Percentiles rank a stretch among this genome's conserved stretches.
phyloP scores from a whole-genome alignment of 2,113 vertebrate species.

The Tragelaphus scriptus region DNA sequence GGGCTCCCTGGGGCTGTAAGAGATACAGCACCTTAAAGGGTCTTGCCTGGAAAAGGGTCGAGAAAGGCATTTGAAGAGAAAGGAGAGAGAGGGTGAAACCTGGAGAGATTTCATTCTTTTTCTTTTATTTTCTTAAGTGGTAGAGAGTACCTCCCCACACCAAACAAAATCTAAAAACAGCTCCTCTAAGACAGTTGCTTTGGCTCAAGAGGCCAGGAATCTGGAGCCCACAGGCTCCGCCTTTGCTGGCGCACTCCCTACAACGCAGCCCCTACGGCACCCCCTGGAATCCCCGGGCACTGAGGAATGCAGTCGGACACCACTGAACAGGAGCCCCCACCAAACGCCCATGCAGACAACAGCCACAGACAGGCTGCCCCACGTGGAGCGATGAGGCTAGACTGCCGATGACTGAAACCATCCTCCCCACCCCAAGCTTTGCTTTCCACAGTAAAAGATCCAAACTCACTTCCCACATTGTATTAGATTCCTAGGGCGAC shows the following conservation, averaged over 20 bases:
- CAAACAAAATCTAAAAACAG: neutral
- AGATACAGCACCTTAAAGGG: neutral
- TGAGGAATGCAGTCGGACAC: neutral
- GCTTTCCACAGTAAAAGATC: neutral
- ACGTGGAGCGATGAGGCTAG: neutral
- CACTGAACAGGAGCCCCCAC: neutral
- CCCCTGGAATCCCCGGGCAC: neutral
- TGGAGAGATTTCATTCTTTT: neutral
- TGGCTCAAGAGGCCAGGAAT: neutral
- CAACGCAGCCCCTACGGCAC: accelerated
- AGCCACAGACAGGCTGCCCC: neutral
- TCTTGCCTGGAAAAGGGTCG: neutral
- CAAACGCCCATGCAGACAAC: accelerated
- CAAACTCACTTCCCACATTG: neutral
- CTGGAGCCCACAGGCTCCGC: accelerated
- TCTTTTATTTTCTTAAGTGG: neutral
- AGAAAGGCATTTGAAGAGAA: neutral
- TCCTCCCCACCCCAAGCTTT: neutral
- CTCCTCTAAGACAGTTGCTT: neutral
- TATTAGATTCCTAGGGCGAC: neutral
- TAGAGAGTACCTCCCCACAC: neutral
- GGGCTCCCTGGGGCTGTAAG: neutral
- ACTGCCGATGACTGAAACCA: neutral
- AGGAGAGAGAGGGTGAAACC: neutral
- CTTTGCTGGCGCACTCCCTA: neutral